Evolutionary conservation across 2,888 invertebrate species (phyloP).

Genomic region (Helicoverpa assulta): DNA sequence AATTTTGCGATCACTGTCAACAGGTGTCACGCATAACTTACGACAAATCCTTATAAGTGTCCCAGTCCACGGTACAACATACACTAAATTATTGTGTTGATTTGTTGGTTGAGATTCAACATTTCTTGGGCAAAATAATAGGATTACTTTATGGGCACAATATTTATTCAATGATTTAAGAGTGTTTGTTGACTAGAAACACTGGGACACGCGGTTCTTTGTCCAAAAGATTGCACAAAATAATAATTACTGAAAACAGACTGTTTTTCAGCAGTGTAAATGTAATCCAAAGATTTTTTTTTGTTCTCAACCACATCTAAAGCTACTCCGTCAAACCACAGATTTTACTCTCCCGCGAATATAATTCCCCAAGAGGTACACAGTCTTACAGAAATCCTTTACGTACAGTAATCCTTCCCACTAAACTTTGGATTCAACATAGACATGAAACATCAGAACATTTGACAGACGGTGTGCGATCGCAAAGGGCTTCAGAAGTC

Average conservation of each 20-base stretch:
- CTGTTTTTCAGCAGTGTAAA: too few species aligned
- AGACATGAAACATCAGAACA: conserved; percentile 37
- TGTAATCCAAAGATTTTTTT: too few species aligned
- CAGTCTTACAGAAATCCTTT: conserved; percentile 9
- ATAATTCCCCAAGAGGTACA: conserved; percentile 2
- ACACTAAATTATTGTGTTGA: conserved; percentile 53
- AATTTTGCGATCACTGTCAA: conserved; percentile 60
- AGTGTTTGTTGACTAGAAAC: neutral
- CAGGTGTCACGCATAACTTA: conserved; percentile 64
- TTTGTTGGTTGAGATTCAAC: conserved; percentile 38
- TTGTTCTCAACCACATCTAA: too few species aligned
- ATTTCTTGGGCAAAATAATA: conserved; percentile 42
- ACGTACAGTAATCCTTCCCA: conserved; percentile 30
- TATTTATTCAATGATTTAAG: conserved; percentile 37
- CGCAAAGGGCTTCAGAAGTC: conserved; percentile 34
- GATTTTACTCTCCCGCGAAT: conserved; percentile 23
- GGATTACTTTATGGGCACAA: conserved; percentile 25
- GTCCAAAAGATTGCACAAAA: neutral
- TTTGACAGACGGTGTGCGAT: conserved; percentile 44
- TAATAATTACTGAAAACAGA: too few species aligned
- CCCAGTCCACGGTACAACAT: conserved; percentile 38
- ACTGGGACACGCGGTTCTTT: too few species aligned
- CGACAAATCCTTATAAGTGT: conserved; percentile 59
- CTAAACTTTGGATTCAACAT: conserved; percentile 25
- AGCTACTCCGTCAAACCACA: neutral